Percentiles rank a stretch among this genome's conserved stretches.
These are phyloP conservation scores for Octodon degus DNA, from an alignment of 2,113 vertebrate genomes.

Conservation along the genomic window DNA sequence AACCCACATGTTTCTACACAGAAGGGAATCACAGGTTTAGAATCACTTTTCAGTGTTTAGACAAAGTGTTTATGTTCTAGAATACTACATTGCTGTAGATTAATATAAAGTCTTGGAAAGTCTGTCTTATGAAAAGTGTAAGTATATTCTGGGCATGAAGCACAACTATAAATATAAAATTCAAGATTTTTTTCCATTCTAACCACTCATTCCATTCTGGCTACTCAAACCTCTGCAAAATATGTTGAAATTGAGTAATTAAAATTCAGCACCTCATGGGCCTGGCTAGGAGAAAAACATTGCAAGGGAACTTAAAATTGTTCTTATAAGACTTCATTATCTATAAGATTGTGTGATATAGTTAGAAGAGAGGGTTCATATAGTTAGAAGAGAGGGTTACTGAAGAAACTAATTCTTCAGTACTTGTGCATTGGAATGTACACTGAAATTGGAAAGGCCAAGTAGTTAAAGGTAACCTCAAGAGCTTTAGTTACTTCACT, in stretches of 20 bases:
- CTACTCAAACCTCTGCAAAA: background rate
- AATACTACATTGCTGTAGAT: background rate
- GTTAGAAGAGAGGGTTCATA: background rate
- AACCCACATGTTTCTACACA: background rate
- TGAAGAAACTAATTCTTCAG: background rate
- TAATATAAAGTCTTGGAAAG: background rate
- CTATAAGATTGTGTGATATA: background rate
- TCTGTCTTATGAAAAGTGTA: background rate
- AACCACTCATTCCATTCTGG: slow-evolving; percentile 8
- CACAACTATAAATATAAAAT: background rate
- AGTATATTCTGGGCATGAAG: background rate
- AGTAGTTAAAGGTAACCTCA: background rate
- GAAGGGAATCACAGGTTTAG: background rate
- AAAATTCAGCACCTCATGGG: background rate
- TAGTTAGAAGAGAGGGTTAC: background rate
- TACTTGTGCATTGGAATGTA: background rate
- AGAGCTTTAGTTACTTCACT: background rate
- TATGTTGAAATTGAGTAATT: slow-evolving; percentile 32
- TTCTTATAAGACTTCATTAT: background rate
- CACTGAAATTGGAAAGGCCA: background rate
- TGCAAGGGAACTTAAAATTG: background rate
- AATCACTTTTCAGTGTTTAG: background rate
- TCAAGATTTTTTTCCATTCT: background rate
- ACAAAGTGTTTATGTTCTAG: background rate
- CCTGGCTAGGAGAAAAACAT: background rate